These are phyloP conservation scores for Paedocypris sp. DNA, from an alignment of 2,113 vertebrate species.

Conservation along the genomic window DNA sequence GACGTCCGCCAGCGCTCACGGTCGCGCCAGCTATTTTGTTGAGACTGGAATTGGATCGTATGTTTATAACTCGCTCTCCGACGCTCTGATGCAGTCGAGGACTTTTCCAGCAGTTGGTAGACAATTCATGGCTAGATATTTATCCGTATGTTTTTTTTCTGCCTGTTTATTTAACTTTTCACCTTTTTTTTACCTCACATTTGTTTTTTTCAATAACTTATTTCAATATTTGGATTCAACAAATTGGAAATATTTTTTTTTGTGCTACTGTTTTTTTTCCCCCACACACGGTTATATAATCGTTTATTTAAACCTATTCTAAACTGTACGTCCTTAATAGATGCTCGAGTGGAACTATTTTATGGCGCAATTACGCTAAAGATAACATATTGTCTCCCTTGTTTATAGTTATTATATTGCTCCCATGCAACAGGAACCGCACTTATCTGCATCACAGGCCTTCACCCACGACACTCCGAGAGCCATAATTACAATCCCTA, in stretches of 20 bases:
- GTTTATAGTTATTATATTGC: neutral
- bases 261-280: too few relatives aligned
- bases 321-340: too few relatives aligned
- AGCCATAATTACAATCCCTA: constrained; percentile 16
- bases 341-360: too few relatives aligned
- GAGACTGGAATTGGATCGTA: constrained; percentile 45
- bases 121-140: constrained; percentile 5
- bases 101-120: constrained; percentile 1
- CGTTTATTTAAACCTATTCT: too few relatives aligned
- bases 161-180: too few relatives aligned
- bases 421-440: neutral
- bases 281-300: too few relatives aligned
- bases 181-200: too few relatives aligned
- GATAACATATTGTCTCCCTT: neutral
- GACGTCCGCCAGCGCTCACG: constrained; percentile 31
- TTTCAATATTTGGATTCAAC: too few relatives aligned
- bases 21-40: constrained; percentile 46
- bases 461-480: constrained; percentile 1
- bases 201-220: too few relatives aligned
- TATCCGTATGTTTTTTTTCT: neutral
- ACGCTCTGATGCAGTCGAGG: constrained; percentile 10
- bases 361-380: too few relatives aligned
- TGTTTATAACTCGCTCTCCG: constrained; percentile 35
- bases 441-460: neutral
- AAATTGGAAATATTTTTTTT: too few relatives aligned